Evolutionary conservation across 1,140 invertebrate species (phyloP), one percentile per base, ranked within the genome.

Genomic region (Trichonephila inaurata): DNA sequence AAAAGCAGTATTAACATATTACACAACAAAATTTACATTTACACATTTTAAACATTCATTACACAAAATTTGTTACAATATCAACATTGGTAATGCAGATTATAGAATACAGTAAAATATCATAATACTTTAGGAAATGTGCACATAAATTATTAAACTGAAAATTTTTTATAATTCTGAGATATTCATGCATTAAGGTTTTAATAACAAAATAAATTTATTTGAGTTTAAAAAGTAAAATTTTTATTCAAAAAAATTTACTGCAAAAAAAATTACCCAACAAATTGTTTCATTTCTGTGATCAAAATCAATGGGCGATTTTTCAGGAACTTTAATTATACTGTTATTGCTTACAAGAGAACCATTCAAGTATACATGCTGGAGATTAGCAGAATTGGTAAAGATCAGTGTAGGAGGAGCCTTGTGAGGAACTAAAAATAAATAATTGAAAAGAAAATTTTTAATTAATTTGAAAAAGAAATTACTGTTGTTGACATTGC

Each of bases 241-340:
- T n/a, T 69, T 72, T 72, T 72, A 18, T 2, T 72, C 1, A 24
- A n/a, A 51, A 51, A 40, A 4, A 40, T 40, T 2, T 40, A 40
- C 33, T 40, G 33, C 33, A 40, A 40, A 40, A 51, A 51, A n/a
- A 58, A 93, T 93, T 94, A 96, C 95, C 96, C 97, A 97, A 96
- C 97, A 98, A 1, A 97, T 95, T 21, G 97, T 96, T 51, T 97
- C 95, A 95, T 97, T 97, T 94, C 96, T 95, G 95, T 97, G 96
- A 94, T 96, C 94, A 92, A 95, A 96, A 94, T 96, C 95, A 61
- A 96, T 72, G 3, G 95, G 92, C 64, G 95, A 92, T 8, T 95
- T 95, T 86, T 95, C 94, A 4, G 94, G 66, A 44, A 94, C 94
- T 62, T 62, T 66, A 1, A 94, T 87, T 19, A 81, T 28, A 62